Evolutionary conservation across 2,113 vertebrate genomes (phyloP).

Genomic region (Spilogale gracilis): DNA sequence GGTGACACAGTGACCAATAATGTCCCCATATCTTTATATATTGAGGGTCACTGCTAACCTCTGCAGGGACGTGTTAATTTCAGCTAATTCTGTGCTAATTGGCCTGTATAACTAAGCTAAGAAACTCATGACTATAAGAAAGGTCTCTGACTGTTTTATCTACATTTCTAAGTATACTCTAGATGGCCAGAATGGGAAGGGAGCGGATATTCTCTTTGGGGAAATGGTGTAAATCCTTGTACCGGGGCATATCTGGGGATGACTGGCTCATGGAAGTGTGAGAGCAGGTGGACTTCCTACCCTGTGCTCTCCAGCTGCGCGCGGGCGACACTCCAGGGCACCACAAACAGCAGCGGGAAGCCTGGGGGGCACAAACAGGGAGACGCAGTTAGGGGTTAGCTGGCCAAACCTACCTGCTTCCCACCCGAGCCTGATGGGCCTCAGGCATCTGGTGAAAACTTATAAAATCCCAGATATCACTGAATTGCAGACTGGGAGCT

Average conservation of each 20-base stretch:
- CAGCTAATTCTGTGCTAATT: neutral
- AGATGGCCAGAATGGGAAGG: neutral
- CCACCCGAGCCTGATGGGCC: neutral
- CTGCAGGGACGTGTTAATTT: neutral
- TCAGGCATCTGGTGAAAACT: neutral
- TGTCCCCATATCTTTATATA: neutral
- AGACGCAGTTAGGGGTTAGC: neutral
- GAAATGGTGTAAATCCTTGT: neutral
- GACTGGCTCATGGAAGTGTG: neutral
- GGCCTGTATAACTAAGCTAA: neutral
- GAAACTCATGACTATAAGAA: neutral
- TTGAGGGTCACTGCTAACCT: neutral
- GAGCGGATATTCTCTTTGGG: neutral
- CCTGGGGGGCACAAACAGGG: conserved; percentile 84
- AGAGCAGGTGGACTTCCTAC: conserved; percentile 86
- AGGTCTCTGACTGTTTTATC: neutral
- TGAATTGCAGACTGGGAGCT: neutral
- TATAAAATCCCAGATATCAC: neutral
- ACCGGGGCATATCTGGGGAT: neutral
- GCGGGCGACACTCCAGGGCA: conserved; percentile 93
- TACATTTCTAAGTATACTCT: neutral
- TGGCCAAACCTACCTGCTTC: neutral
- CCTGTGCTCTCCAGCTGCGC: conserved; percentile 92
- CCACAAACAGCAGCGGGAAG: conserved; percentile 93
- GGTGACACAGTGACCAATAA: neutral